A percentile compares a stretch with the other conserved stretches of the same genome.
These are phyloP conservation scores for Gnathonemus longibarbis DNA, from an alignment of 2,113 vertebrate genomes.

Conservation along the genomic window DNA sequence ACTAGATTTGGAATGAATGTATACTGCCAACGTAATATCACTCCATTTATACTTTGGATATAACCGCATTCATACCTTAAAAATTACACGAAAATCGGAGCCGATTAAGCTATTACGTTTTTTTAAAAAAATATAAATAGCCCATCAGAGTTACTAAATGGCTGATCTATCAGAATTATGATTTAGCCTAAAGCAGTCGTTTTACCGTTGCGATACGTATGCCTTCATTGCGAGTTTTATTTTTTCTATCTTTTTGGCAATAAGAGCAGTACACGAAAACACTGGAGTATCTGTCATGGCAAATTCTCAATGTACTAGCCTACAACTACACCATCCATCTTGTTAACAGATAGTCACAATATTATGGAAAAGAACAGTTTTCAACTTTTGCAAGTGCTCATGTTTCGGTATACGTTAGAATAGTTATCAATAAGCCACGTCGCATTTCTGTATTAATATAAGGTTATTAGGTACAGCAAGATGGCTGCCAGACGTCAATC, in stretches of 20 bases:
- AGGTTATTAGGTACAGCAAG: not conserved
- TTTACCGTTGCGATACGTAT: not conserved
- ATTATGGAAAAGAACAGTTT: not conserved
- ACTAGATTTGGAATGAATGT: not conserved
- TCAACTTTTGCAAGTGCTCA: not conserved
- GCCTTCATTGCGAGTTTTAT: not conserved
- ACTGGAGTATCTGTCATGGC: not conserved
- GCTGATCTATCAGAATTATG: not conserved
- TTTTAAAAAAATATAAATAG: not conserved
- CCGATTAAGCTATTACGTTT: not conserved
- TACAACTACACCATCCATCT: not conserved
- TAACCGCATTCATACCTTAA: not conserved
- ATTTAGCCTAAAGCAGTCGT: not conserved
- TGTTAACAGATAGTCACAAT: not conserved
- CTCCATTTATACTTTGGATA: not conserved
- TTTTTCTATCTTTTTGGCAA: not conserved
- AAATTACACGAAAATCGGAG: not conserved
- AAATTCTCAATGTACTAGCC: not conserved
- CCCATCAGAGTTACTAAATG: not conserved
- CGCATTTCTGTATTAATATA: not conserved
- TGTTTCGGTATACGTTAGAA: not conserved
- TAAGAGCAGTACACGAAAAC: not conserved
- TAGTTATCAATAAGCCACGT: not conserved
- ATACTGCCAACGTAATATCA: not conserved
- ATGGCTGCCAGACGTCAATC: conserved; percentile 4